Evolutionary conservation across 2,888 invertebrate species (phyloP).

Genomic region (Orthonevra nobilis): DNA sequence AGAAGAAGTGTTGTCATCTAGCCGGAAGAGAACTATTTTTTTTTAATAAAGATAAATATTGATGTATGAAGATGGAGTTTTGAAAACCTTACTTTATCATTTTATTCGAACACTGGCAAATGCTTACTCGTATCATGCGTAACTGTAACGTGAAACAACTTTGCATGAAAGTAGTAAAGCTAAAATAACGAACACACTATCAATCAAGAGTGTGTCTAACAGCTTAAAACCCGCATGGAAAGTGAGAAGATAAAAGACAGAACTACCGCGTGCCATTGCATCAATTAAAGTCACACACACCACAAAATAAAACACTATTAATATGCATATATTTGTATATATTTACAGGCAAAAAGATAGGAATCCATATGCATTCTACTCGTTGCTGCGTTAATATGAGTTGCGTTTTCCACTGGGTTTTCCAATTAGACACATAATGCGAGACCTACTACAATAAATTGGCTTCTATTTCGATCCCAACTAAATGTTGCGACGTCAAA

Average conservation of each 20-base stretch:
- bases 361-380: slow-evolving; percentile 58
- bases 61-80: too few relatives aligned
- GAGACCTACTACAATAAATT: slow-evolving; percentile 51
- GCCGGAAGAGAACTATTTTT: not conserved
- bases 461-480: slow-evolving; percentile 46
- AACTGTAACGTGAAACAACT: not conserved
- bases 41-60: too few relatives aligned
- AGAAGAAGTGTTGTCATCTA: not conserved
- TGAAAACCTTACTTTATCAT: not conserved
- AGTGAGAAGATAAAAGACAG: slow-evolving; percentile 44
- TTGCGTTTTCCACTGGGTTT: slow-evolving; percentile 58
- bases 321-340: slow-evolving; percentile 6
- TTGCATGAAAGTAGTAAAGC: too few relatives aligned
- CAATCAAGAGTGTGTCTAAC: slow-evolving; percentile 55
- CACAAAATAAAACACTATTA: not conserved
- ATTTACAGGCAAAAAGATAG: slow-evolving; percentile 28
- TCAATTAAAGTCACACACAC: slow-evolving; percentile 48
- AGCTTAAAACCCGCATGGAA: slow-evolving; percentile 48
- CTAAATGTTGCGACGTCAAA: slow-evolving; percentile 38
- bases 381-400: slow-evolving; percentile 62
- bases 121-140: too few relatives aligned
- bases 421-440: slow-evolving; percentile 63
- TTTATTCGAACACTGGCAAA: too few relatives aligned
- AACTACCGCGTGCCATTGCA: slow-evolving; percentile 65
- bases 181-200: too few relatives aligned